Percentiles rank a stretch among this genome's conserved stretches.
Conservation (phyloP, 1,140 invertebrate species). For the Brachionus rotundiformis region DNA sequence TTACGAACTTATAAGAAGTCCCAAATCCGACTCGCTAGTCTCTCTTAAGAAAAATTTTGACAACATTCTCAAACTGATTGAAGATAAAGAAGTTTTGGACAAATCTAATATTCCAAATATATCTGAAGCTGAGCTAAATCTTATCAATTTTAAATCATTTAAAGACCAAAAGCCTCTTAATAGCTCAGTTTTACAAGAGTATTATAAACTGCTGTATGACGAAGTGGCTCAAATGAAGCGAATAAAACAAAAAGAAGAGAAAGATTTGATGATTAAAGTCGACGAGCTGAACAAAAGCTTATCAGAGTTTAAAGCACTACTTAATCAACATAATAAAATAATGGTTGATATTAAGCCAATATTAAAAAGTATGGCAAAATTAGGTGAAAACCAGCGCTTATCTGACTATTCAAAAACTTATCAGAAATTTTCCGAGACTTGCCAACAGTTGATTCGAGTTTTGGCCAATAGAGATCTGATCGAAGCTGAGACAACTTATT, state of each 20-base stretch:
- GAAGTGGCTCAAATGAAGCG: constrained; percentile 41
- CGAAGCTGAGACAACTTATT: neutral
- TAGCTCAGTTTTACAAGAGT: constrained; percentile 27
- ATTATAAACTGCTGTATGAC: constrained; percentile 19
- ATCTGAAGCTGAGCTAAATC: neutral
- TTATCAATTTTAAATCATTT: constrained; percentile 30
- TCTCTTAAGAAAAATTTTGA: neutral
- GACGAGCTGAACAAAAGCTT: constrained; percentile 21
- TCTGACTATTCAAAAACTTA: constrained; percentile 34
- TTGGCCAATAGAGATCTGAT: constrained; percentile 5
- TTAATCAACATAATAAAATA: constrained; percentile 47
- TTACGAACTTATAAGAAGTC: neutral
- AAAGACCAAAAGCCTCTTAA: constrained; percentile 35
- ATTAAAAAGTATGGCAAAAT: constrained; percentile 30
- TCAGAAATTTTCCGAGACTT: constrained; percentile 41
- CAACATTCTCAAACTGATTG: neutral
- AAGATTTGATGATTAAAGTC: constrained; percentile 6
- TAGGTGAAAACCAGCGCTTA: constrained; percentile 17
- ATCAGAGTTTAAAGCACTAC: constrained; percentile 11
- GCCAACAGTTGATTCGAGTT: constrained; percentile 30
- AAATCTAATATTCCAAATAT: neutral
- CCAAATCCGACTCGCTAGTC: neutral
- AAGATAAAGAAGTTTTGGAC: neutral
- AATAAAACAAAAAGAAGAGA: constrained; percentile 45
- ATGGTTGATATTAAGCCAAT: constrained; percentile 48